phyloP scores from a whole-genome alignment of 1,140 invertebrate genomes.

The Aphaenogaster ashmeadi region DNA sequence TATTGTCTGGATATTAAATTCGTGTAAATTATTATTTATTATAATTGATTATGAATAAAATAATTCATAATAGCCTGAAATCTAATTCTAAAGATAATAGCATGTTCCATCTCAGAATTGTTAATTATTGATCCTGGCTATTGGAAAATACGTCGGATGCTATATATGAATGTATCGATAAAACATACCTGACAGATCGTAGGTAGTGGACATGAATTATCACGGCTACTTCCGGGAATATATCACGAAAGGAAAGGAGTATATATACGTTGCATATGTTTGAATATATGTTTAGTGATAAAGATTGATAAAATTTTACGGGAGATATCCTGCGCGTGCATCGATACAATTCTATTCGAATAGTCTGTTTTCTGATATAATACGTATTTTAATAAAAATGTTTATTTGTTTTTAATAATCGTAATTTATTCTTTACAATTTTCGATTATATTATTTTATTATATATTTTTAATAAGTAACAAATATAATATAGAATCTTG shows the following conservation, averaged over 20 bases:
- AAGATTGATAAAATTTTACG: neutral
- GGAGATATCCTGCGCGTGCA: neutral
- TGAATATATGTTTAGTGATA: neutral
- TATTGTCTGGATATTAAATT: neutral
- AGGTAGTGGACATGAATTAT: constrained; percentile 3
- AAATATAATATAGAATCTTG: too few species aligned
- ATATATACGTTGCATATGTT: neutral
- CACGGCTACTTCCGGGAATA: constrained; percentile 22
- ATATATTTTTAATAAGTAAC: neutral
- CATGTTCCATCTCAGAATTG: neutral
- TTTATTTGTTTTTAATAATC: neutral
- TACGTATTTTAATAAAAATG: neutral
- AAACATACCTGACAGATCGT: constrained; percentile 5
- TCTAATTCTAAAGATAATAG: neutral
- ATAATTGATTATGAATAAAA: neutral
- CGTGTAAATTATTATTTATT: neutral
- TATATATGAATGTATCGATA: neutral
- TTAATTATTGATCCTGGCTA: neutral
- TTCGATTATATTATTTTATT: neutral
- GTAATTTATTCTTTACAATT: neutral
- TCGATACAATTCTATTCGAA: neutral
- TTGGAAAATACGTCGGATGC: neutral
- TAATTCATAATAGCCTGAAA: neutral
- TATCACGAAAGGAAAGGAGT: neutral
- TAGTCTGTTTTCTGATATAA: neutral